Evolutionary conservation across 1,140 invertebrate species (phyloP).

Genomic region (Pogonomyrmex californicus): DNA sequence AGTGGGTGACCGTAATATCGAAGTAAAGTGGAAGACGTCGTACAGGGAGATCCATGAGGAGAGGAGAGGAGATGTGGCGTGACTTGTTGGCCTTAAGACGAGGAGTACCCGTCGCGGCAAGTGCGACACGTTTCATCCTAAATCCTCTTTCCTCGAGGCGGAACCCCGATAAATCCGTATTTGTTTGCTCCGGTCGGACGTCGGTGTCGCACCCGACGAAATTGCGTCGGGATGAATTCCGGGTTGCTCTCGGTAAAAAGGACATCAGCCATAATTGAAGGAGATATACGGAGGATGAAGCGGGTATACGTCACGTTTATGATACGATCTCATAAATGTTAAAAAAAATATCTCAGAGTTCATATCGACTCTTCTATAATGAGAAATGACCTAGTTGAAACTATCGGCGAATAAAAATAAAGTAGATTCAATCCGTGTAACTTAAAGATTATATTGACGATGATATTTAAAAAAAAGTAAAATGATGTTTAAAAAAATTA

Average conservation of each 20-base stretch:
- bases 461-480: neutral
- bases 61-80: conserved; percentile 7
- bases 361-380: conserved; percentile 3
- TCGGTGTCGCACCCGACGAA: conserved; percentile 21
- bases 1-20: conserved; percentile 48
- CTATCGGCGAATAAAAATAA: neutral
- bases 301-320: neutral
- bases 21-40: conserved; percentile 23
- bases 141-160: conserved; percentile 59
- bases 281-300: neutral
- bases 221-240: conserved; percentile 60
- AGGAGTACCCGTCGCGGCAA: conserved; percentile 39
- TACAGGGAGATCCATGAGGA: neutral
- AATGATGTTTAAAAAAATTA: neutral
- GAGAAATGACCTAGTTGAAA: too few species aligned
- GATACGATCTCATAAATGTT: neutral
- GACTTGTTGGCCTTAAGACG: conserved; percentile 55
- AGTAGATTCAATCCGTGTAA: neutral
- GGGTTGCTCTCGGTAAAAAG: conserved; percentile 41
- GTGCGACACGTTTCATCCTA: conserved; percentile 59
- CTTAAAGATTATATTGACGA: neutral
- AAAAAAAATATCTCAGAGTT: neutral
- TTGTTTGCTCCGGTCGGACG: conserved; percentile 57
- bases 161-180: conserved; percentile 60
- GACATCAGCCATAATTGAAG: conserved; percentile 56